phyloP scores from a whole-genome alignment of 2,113 vertebrate genomes.

The Neopipo cinnamomea region DNA sequence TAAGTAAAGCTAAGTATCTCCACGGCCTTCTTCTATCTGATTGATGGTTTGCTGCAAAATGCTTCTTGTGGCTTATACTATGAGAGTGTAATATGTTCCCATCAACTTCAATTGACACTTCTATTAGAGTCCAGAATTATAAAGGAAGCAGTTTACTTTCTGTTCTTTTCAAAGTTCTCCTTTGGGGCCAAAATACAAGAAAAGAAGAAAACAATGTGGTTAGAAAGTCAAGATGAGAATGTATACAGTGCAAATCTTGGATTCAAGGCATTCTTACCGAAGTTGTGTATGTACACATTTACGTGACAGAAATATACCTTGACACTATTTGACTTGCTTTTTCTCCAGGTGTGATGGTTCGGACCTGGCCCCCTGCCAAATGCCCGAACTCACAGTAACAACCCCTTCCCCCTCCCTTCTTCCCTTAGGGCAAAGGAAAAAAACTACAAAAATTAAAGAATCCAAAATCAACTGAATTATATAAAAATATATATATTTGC shows the following conservation, averaged over 20 bases:
- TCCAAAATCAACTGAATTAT: no score
- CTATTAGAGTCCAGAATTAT: neutral
- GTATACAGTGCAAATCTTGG: neutral
- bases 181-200: neutral
- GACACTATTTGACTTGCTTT: neutral
- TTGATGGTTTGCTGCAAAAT: neutral
- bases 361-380: no score
- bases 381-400: no score
- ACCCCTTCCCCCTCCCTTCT: no score
- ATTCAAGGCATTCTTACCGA: neutral
- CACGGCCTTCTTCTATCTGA: neutral
- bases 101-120: neutral
- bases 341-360: accelerated
- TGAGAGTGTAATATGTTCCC: neutral
- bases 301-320: neutral
- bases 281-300: neutral
- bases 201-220: neutral
- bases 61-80: neutral
- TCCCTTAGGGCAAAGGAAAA: no score
- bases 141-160: neutral
- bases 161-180: neutral
- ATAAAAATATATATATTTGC: no score
- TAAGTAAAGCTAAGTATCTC: neutral
- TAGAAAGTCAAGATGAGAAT: neutral
- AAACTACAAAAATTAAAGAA: no score